Conservation (phyloP, 2,888 invertebrate genomes). For the Blastobasis adustella region DNA sequence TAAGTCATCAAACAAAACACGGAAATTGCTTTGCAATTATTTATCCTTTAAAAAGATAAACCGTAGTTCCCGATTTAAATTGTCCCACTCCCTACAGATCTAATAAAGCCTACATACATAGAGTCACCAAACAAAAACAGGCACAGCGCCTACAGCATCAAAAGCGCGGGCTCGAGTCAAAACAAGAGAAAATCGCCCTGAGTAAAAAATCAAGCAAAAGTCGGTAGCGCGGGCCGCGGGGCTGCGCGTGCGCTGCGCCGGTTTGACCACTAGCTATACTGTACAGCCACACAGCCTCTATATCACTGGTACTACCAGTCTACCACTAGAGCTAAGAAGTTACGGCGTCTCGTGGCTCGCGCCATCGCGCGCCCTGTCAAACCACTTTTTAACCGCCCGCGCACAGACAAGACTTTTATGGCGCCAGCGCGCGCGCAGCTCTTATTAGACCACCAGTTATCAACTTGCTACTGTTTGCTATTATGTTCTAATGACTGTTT, state of each 20-base stretch:
- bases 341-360: slow-evolving; percentile 24
- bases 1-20: too few relatives aligned
- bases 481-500: slow-evolving; percentile 2
- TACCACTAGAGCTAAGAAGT: too few relatives aligned
- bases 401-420: slow-evolving; percentile 29
- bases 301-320: too few relatives aligned
- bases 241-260: slow-evolving; percentile 48
- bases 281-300: not conserved
- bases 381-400: slow-evolving; percentile 47
- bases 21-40: too few relatives aligned
- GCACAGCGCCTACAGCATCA: too few relatives aligned
- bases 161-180: slow-evolving; percentile 3
- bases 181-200: slow-evolving; percentile 33
- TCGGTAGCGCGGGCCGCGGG: slow-evolving; percentile 59
- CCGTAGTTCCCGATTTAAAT: too few relatives aligned
- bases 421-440: slow-evolving; percentile 19
- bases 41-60: too few relatives aligned
- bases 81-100: too few relatives aligned
- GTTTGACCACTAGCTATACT: not conserved
- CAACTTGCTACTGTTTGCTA: slow-evolving; percentile 15
- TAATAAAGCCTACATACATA: too few relatives aligned
- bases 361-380: slow-evolving; percentile 40
- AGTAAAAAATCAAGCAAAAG: slow-evolving; percentile 53
- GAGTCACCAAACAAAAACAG: too few relatives aligned
- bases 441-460: slow-evolving; percentile 26